Base-by-base conservation (phyloP, 2,888 invertebrate genomes). In the Drosophila hamatofila region DNA sequence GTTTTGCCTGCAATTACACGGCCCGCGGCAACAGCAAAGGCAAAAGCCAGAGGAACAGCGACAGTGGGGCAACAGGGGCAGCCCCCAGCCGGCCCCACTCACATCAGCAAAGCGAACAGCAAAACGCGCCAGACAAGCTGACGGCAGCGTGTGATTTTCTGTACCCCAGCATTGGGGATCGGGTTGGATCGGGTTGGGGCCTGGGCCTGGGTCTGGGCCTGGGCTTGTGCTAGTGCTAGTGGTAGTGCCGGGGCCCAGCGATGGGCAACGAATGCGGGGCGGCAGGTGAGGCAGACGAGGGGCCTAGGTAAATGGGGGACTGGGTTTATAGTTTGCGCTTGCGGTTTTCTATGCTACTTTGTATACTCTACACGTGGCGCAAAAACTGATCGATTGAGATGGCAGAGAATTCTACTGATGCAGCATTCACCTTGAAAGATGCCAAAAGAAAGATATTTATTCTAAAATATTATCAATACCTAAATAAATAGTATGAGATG, bases 41-140 rank as follows among this genome's bases (percentile, higher is more conserved):
- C 42, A n/a, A 18, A 18, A 39, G 30, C 42, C 14, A 12, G 6
- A 41, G 41, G 12, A 42, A 21, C 21, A 46, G 46, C 25, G 0
- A 16, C 39, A 3, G 39, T 39, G 39, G 39, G 39, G 35, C 54
- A 18, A 39, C 18, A 49, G 48, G 44, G 59, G 57, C 61, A 69
- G 49, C 52, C 30, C 33, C n/a, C 46, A 54, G 63, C 67, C 25
- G 41, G 27, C 39, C 51, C 51, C 51, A n/a, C n/a, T 14, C 33
- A 33, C 74, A 59, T 59, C 80, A 60, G 69, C 69, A 62, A 61
- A 73, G 81, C 70, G 72, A 83, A 70, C 84, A 73, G 49, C 66
- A 81, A 85, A 83, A 85, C 85, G 83, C 86, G 86, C 88, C 81
- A 85, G 85, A 85, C 85, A 86, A 83, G 60, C 83, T 85, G 85